phyloP scores from a whole-genome alignment of 2,888 invertebrate species.

The Aspidapion aeneum region DNA sequence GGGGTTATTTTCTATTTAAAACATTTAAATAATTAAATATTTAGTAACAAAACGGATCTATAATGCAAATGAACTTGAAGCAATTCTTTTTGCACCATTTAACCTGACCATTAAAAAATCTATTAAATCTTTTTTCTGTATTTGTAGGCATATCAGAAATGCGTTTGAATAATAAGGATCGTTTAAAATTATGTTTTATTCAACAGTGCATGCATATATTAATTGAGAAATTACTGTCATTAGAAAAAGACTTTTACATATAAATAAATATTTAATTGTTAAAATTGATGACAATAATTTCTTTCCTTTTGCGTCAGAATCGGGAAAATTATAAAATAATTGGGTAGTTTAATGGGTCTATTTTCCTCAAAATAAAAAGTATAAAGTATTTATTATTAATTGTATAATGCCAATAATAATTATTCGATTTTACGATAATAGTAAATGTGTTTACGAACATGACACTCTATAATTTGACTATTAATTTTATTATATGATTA shows the following conservation, averaged over 20 bases:
- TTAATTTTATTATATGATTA: too few relatives aligned
- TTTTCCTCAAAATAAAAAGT: not conserved
- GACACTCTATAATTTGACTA: too few relatives aligned
- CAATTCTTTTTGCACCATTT: not conserved
- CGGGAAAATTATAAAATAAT: not conserved
- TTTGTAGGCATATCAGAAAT: not conserved
- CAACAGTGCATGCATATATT: not conserved
- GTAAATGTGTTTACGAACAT: too few relatives aligned
- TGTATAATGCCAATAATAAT: not conserved
- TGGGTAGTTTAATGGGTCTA: not conserved
- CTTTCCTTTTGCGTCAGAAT: not conserved
- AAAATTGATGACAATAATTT: constrained; percentile 1
- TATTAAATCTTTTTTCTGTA: not conserved
- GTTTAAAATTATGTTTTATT: not conserved
- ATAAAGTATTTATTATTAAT: not conserved
- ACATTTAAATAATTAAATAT: not conserved
- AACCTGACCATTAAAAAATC: not conserved
- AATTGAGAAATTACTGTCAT: not conserved
- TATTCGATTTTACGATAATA: too few relatives aligned
- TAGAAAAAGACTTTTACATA: not conserved
- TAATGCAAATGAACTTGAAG: not conserved
- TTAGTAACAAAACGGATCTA: not conserved
- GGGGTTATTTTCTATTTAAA: too few relatives aligned
- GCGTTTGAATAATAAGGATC: not conserved
- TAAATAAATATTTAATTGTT: not conserved